These are phyloP conservation scores for Urocitellus parryii DNA, from an alignment of 2,113 vertebrate species.

Conservation along the genomic window DNA sequence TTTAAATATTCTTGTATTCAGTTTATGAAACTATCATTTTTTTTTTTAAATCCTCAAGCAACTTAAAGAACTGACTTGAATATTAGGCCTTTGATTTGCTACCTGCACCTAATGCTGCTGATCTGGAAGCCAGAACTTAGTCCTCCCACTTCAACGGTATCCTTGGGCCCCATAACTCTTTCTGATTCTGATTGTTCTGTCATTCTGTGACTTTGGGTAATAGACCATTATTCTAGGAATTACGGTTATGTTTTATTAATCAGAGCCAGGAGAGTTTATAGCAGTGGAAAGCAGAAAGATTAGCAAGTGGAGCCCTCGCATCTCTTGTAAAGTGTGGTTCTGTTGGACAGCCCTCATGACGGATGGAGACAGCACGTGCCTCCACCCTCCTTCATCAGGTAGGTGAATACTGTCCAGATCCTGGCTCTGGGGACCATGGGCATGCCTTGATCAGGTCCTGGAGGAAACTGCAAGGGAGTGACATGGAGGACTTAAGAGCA, in stretches of 20 bases:
- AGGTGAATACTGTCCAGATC: too few species aligned
- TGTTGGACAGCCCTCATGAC: background rate
- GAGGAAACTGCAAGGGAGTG: background rate
- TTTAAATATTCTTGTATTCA: background rate
- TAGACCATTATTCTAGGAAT: slow-evolving; percentile 82
- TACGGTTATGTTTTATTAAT: slow-evolving; percentile 86
- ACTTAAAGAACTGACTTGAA: background rate
- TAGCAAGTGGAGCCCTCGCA: slow-evolving; percentile 58
- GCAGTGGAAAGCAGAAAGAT: slow-evolving; percentile 69
- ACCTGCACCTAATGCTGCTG: background rate
- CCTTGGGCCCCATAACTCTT: slow-evolving; percentile 72
- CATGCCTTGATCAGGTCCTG: background rate
- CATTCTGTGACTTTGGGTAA: slow-evolving; percentile 81
- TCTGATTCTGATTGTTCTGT: slow-evolving; percentile 82
- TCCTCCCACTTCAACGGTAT: background rate
- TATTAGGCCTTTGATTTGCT: background rate
- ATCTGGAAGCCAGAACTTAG: background rate
- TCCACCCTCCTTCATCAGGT: fast-evolving
- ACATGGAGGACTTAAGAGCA: too few species aligned
- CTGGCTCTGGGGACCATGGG: background rate
- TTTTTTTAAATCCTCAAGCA: background rate
- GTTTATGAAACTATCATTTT: background rate
- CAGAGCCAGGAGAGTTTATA: slow-evolving; percentile 69
- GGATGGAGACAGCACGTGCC: background rate
- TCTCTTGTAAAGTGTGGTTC: slow-evolving; percentile 47